Base-by-base conservation (phyloP, 2,113 vertebrate species). In the Cochlearius cochlearius region DNA sequence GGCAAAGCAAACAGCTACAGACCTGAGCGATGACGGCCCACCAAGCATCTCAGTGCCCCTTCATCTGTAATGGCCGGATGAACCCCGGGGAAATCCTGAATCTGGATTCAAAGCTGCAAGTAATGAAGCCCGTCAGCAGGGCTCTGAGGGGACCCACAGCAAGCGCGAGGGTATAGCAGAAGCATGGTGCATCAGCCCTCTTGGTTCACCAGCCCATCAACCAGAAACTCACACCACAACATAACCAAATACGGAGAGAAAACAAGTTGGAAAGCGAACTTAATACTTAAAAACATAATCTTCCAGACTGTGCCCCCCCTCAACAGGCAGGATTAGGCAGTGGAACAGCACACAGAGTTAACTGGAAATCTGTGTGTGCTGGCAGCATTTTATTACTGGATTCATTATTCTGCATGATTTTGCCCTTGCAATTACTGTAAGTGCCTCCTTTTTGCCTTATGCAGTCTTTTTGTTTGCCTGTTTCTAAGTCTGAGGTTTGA, bases 401-500 rank as follows among this genome's bases (percentile, higher is more conserved):
- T 86, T 92, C 59, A 34, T 86, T 94, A 90, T 67, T 83, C 82
- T 67, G 15, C 43, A 39, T 2, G 2, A 7, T 74, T 96, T 89
- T 91, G 39, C 29, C 34, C 9, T 82, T 79, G 45, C 82, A 92
- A 26, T 68, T 73, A 73, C 71, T 79, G 27, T 26, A 55, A 7
- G 55, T 41, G 11, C 17, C 81, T 95, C 39, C 22, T 85, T 91
- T 94, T 94, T 63, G 25, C 45, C 36, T 69, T 63, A 30, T 43
- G 23, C 41, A 63, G 82, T 39, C 78, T 77, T 92, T 94, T 73
- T 62, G 16, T 71, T 92, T 62, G 85, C n/a, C 58, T 77, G 15
- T 4, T 93, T 96, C 67, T 56, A 77, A 86, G 82, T 45, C 60
- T 88, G 92, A 96, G 59, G 63, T 77, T 86, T 93, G 90, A 92